Evolutionary conservation across 2,888 invertebrate species (phyloP), one percentile per base, ranked within the genome.

Genomic region (Cosmorhoe ocellata): DNA sequence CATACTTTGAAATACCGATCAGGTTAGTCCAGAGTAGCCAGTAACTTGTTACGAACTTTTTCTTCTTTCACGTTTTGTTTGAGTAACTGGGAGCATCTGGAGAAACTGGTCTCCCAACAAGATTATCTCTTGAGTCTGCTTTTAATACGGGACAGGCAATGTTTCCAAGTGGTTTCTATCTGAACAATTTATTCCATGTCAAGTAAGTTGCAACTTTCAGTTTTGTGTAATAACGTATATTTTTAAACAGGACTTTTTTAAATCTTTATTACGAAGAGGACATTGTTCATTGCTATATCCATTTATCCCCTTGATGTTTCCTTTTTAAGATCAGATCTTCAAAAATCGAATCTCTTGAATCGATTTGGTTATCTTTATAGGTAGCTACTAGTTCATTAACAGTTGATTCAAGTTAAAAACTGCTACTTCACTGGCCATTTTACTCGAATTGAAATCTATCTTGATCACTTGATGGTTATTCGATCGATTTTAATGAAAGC

Each of bases 61-160:
- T 36, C 34, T 46, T 53, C 28, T 48, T 41, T 36, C 34, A 22
- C 36, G 26, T 46, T 46, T 43, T 39, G 30, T 34, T 40, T 41
- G 27, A 34, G 32, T 41, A 40, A 50, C 41, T 32, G 41, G 31
- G 33, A 48, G 41, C 56, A 56, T 41, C 51, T 51, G 51, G 38
- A 39, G 41, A 10, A 51, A 55, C 41, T 33, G 40, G 51, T 56
- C 39, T 42, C 43, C 28, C 26, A 9, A 46, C 51, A 33, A 40
- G 48, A 48, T 52, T 43, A 53, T 47, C 18, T 22, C 32, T 27
- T 9, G 41, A 41, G 31, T 34, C 43, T 40, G 43, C 27, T 44
- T 46, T 53, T 48, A 38, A 42, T 33, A 41, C 32, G 8, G 14
- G 39, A 33, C 38, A 34, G 4, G n/a, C 2, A 38, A 18, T 34